A percentile compares a stretch with the other conserved stretches of the same genome.
Evolutionary conservation across 2,113 vertebrate species (phyloP).

Genomic region (Raja brachyura): DNA sequence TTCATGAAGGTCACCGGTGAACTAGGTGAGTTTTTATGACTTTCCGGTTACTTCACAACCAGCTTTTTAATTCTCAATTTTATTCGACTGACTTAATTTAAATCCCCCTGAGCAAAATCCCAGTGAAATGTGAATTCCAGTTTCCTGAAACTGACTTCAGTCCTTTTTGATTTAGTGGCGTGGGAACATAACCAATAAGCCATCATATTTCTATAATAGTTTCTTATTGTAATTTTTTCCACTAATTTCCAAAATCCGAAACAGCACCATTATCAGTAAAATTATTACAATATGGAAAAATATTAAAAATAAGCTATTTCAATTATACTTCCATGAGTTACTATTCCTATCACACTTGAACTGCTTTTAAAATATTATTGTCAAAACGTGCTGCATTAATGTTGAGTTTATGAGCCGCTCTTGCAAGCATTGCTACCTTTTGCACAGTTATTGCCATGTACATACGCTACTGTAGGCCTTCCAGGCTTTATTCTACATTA

Average conservation of each 20-base stretch:
- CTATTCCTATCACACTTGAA: background rate
- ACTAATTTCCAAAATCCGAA: background rate
- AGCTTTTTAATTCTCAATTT: too few relatives aligned
- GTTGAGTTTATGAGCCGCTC: background rate
- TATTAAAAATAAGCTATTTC: background rate
- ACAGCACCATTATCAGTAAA: background rate
- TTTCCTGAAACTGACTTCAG: too few relatives aligned
- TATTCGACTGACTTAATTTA: too few relatives aligned
- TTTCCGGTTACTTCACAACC: too few relatives aligned
- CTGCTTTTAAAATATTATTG: background rate
- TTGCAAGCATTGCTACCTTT: background rate
- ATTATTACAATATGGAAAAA: background rate
- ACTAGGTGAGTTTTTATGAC: too few relatives aligned
- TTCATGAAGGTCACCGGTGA: too few relatives aligned
- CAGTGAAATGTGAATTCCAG: too few relatives aligned
- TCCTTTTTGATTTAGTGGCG: too few relatives aligned
- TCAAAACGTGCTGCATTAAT: background rate
- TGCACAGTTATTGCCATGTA: background rate
- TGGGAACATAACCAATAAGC: too few relatives aligned
- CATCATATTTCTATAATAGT: too few relatives aligned
- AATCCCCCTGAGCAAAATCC: too few relatives aligned
- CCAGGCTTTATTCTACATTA: constrained; percentile 21
- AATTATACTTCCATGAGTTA: background rate
- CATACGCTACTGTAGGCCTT: constrained; percentile 8
- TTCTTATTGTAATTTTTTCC: background rate